Evolutionary conservation across 2,113 vertebrate species (phyloP).

Genomic region (Micromys minutus): DNA sequence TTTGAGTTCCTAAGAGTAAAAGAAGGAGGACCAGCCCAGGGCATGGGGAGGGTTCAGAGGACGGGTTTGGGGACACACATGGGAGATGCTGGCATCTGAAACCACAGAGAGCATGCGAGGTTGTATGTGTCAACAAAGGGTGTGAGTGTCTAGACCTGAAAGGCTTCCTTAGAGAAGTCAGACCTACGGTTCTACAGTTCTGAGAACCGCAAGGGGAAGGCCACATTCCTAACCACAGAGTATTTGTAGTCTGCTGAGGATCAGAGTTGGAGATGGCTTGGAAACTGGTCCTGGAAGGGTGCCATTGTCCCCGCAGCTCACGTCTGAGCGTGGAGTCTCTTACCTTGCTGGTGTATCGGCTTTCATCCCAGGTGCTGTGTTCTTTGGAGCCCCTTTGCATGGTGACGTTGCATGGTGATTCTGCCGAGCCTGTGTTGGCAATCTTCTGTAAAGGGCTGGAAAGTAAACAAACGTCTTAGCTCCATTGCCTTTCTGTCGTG

Average conservation of each 20-base stretch:
- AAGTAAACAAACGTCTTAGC: rapidly evolving
- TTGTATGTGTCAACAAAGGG: background rate
- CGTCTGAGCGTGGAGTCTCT: background rate
- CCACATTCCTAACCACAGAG: background rate
- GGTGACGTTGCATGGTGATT: background rate
- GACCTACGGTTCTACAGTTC: background rate
- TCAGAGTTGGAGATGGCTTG: background rate
- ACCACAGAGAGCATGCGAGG: background rate
- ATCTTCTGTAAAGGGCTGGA: background rate
- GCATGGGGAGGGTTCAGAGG: background rate
- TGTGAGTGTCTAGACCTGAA: background rate
- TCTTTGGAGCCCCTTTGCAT: background rate
- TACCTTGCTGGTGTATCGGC: background rate
- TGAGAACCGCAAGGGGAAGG: background rate
- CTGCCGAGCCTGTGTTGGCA: background rate
- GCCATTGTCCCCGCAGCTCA: background rate
- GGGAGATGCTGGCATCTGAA: background rate
- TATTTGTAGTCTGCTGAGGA: background rate
- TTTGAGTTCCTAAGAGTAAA: slow-evolving; percentile 19
- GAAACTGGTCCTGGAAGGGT: background rate
- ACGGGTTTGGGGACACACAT: background rate
- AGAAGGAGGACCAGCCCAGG: background rate
- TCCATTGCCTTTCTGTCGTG: background rate
- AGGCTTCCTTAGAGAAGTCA: background rate
- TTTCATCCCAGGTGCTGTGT: background rate